A percentile compares a stretch with the other conserved stretches of the same genome.
phyloP scores from a whole-genome alignment of 2,113 vertebrate genomes.

The Epinephelus fuscoguttatus region DNA sequence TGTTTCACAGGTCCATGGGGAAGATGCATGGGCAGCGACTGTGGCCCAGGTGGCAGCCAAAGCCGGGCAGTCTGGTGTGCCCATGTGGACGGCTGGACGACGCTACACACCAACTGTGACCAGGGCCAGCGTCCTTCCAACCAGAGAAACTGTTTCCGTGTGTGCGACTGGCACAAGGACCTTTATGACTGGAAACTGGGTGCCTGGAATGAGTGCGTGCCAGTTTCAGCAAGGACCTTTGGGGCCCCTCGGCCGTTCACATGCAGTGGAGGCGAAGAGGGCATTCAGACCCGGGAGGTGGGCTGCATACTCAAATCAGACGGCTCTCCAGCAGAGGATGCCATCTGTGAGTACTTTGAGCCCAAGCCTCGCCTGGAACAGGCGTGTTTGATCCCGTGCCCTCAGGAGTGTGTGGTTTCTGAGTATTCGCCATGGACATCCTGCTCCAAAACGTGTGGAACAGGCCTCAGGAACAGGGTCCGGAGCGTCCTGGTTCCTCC shows the following conservation, averaged over 20 bases:
- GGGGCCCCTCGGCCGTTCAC: slow-evolving; percentile 79
- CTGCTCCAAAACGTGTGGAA: slow-evolving; percentile 94
- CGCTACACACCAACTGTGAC: slow-evolving; percentile 93
- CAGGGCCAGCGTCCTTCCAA: slow-evolving; percentile 89
- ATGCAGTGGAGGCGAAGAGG: slow-evolving; percentile 92
- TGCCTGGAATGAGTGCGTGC: slow-evolving; percentile 90
- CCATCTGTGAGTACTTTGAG: slow-evolving; percentile 98
- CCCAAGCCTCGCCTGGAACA: slow-evolving; percentile 95
- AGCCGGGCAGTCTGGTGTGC: slow-evolving; percentile 97
- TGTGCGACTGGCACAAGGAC: slow-evolving; percentile 98
- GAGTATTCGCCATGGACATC: slow-evolving; percentile 94
- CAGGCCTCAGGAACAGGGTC: slow-evolving; percentile 91
- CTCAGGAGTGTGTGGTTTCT: slow-evolving; percentile 92
- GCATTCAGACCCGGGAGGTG: slow-evolving; percentile 93
- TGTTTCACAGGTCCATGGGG: slow-evolving; percentile 93
- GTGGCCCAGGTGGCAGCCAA: slow-evolving; percentile 95
- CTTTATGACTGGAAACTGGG: slow-evolving; percentile 95
- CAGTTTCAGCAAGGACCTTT: slow-evolving; percentile 86
- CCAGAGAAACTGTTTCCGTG: slow-evolving; percentile 95
- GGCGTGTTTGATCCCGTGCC: slow-evolving; percentile 96
- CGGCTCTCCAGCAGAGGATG: slow-evolving; percentile 87
- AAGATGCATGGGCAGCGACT: slow-evolving; percentile 97
- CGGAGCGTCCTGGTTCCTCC: slow-evolving; percentile 91
- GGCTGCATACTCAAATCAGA: slow-evolving; percentile 90
- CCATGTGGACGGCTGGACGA: slow-evolving; percentile 96